Percentiles rank a stretch among this genome's conserved stretches.
These are phyloP conservation scores for Sympetrum striolatum DNA, from an alignment of 2,888 invertebrate species.

Conservation along the genomic window DNA sequence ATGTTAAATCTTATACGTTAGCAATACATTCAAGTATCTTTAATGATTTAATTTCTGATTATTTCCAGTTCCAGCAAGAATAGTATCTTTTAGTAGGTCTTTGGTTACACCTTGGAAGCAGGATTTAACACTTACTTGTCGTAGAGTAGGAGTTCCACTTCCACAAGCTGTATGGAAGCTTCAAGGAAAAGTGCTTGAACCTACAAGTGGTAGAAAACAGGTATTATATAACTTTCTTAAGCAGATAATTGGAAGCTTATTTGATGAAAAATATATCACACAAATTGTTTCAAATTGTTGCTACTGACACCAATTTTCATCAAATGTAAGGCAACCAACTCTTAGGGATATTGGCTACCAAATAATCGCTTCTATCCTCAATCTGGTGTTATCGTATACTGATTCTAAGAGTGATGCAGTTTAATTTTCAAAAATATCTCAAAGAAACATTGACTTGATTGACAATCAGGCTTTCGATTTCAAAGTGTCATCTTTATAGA, in stretches of 20 bases:
- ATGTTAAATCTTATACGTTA: constrained; percentile 45
- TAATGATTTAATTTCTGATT: constrained; percentile 34
- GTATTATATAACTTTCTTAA: constrained; percentile 16
- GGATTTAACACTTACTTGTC: constrained; percentile 81
- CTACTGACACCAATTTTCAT: no score
- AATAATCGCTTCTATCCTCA: no score
- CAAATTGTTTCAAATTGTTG: no score
- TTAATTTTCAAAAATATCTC: no score
- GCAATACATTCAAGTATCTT: constrained; percentile 36
- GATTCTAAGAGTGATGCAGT: no score
- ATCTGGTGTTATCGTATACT: no score
- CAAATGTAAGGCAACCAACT: no score
- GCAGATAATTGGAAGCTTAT: background rate
- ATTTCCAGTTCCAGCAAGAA: constrained; percentile 79
- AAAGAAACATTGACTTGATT: no score
- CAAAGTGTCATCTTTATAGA: no score
- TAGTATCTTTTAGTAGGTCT: constrained; percentile 84
- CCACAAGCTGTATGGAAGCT: constrained; percentile 81
- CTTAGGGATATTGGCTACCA: no score
- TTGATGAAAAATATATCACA: background rate
- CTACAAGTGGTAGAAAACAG: constrained; percentile 60
- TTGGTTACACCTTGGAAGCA: constrained; percentile 87
- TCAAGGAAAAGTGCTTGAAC: constrained; percentile 75
- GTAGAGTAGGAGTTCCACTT: constrained; percentile 81
- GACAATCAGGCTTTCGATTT: no score